Evolutionary conservation across 1,140 invertebrate genomes (phyloP).

Genomic region (Agrypnia vestita): DNA sequence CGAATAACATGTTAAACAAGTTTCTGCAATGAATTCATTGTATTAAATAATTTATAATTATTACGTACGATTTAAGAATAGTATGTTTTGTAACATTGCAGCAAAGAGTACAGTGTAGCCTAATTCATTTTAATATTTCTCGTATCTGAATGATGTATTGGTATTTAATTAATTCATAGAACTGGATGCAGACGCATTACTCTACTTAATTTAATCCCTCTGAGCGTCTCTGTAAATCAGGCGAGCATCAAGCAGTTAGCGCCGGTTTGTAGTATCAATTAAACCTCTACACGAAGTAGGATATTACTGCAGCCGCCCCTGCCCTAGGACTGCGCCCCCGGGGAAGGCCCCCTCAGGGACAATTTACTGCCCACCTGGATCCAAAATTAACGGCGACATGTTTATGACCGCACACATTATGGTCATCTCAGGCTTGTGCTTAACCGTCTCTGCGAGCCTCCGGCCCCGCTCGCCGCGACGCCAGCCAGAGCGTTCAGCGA

Average conservation of each 20-base stretch:
- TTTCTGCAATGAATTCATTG: too few relatives aligned
- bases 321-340: constrained; percentile 14
- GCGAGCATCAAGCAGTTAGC: constrained; percentile 46
- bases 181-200: constrained; percentile 7
- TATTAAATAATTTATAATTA: too few relatives aligned
- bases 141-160: too few relatives aligned
- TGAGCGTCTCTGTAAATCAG: constrained; percentile 47
- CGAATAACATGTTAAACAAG: too few relatives aligned
- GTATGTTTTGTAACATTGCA: too few relatives aligned
- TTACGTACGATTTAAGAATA: too few relatives aligned
- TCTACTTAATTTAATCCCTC: constrained; percentile 15
- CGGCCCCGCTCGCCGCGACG: too few relatives aligned
- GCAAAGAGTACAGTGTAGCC: too few relatives aligned
- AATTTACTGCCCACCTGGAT: constrained; percentile 63
- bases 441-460: constrained; percentile 2
- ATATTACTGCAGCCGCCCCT: not conserved
- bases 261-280: constrained; percentile 60
- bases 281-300: constrained; percentile 53
- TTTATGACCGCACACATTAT: constrained; percentile 63
- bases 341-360: constrained; percentile 56
- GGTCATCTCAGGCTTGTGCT: constrained; percentile 59
- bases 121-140: not conserved
- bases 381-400: constrained; percentile 63
- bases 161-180: too few relatives aligned
- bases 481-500: too few relatives aligned